Percentiles rank a stretch among this genome's conserved stretches.
Conservation (phyloP, 2,797 vertebrate species). For the Geotria australis region DNA sequence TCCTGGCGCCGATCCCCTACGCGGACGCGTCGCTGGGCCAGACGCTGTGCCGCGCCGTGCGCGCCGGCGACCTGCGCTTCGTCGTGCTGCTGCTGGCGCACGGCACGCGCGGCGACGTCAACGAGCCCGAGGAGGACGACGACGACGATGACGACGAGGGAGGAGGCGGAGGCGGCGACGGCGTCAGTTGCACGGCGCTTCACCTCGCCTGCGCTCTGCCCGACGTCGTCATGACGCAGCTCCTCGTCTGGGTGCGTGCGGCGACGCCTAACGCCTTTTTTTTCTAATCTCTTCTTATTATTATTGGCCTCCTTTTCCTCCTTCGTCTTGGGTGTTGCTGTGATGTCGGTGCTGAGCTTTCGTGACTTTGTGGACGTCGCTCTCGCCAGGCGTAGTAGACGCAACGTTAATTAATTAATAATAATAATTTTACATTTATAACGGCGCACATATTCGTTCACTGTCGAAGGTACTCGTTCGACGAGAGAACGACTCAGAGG, state of each 20-base stretch:
- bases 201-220: constrained; percentile 52
- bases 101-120: constrained; percentile 57
- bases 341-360: too few relatives aligned
- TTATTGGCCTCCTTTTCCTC: too few relatives aligned
- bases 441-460: too few relatives aligned
- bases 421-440: too few relatives aligned
- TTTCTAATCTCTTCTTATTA: too few relatives aligned
- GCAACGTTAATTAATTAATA: too few relatives aligned
- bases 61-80: constrained; percentile 42
- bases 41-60: constrained; percentile 41
- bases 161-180: constrained; percentile 9
- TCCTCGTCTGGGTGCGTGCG: constrained; percentile 48
- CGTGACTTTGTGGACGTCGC: too few relatives aligned
- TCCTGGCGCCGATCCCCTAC: constrained; percentile 34
- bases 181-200: constrained; percentile 21
- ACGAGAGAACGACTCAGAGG: too few relatives aligned
- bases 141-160: constrained; percentile 3
- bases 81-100: constrained; percentile 66
- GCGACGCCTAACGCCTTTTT: neutral
- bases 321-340: too few relatives aligned
- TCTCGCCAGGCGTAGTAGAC: too few relatives aligned
- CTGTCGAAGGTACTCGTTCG: too few relatives aligned
- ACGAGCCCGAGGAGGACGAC: constrained; percentile 61
- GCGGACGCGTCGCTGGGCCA: constrained; percentile 48
- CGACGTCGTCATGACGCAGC: constrained; percentile 72